Evolutionary conservation across 2,888 invertebrate genomes (phyloP).

Genomic region (Drosophila prolongata): DNA sequence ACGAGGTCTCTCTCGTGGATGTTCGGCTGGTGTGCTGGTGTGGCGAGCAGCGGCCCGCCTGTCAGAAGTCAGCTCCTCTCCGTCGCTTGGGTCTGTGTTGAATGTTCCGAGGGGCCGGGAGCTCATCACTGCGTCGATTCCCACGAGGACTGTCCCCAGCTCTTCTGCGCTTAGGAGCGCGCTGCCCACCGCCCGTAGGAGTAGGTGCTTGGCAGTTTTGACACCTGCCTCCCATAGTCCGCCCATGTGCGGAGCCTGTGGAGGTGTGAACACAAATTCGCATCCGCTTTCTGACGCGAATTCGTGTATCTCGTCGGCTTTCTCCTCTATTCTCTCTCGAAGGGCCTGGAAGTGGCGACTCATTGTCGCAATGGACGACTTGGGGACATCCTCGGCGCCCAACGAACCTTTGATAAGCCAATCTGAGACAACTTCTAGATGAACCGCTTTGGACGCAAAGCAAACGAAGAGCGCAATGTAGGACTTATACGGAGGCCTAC

Average conservation of each 20-base stretch:
- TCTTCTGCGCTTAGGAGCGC: neutral
- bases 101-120: too few relatives aligned
- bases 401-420: neutral
- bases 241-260: neutral
- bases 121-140: too few relatives aligned
- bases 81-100: too few relatives aligned
- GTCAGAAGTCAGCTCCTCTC: too few relatives aligned
- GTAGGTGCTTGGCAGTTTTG: neutral
- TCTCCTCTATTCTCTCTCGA: neutral
- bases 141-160: neutral
- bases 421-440: neutral
- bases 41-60: too few relatives aligned
- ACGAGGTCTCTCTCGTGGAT: too few relatives aligned
- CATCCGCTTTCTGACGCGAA: neutral
- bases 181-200: neutral
- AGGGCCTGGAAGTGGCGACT: neutral
- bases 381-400: neutral
- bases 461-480: too few relatives aligned
- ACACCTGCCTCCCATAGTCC: too few relatives aligned
- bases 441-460: neutral
- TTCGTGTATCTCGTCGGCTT: neutral
- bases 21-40: too few relatives aligned
- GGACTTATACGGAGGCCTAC: too few relatives aligned
- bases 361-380: neutral
- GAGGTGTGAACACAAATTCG: neutral